Percentiles rank a stretch among this genome's conserved stretches.
Conservation (phyloP, 2,797 vertebrate genomes). For the Microchirus variegatus region DNA sequence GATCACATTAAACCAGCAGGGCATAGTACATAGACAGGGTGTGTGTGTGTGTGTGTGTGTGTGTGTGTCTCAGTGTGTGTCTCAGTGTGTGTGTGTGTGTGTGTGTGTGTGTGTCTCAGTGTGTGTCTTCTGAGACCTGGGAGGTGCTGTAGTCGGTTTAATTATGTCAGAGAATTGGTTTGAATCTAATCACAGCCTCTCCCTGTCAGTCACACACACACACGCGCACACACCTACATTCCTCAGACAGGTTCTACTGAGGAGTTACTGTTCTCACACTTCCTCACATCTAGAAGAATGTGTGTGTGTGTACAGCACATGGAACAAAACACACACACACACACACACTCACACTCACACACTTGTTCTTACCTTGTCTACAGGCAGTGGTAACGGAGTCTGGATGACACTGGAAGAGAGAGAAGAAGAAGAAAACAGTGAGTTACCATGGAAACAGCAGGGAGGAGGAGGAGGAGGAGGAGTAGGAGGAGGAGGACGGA, state of each 20-base stretch:
- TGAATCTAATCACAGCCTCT: conserved; percentile 59
- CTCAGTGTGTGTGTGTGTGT: conserved; percentile 7
- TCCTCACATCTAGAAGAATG: too few relatives aligned
- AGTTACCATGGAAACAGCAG: conserved; percentile 66
- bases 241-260: conserved; percentile 51
- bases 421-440: conserved; percentile 50
- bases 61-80: too few relatives aligned
- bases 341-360: not conserved
- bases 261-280: conserved; percentile 40
- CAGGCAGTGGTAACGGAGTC: conserved; percentile 93
- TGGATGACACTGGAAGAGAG: conserved; percentile 94
- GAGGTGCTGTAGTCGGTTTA: conserved; percentile 31
- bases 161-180: conserved; percentile 54
- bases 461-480: too few relatives aligned
- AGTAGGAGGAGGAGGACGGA: conserved; percentile 27
- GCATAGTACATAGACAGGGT: not conserved
- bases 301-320: conserved; percentile 6
- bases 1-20: too few relatives aligned
- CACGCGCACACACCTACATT: conserved; percentile 48
- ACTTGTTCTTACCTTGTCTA: conserved; percentile 94
- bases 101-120: too few relatives aligned
- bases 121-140: not conserved
- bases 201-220: not conserved
- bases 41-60: too few relatives aligned
- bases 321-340: conserved; percentile 9